Conservation (phyloP, 2,113 vertebrate species). For the Oncorhynchus clarkii region DNA sequence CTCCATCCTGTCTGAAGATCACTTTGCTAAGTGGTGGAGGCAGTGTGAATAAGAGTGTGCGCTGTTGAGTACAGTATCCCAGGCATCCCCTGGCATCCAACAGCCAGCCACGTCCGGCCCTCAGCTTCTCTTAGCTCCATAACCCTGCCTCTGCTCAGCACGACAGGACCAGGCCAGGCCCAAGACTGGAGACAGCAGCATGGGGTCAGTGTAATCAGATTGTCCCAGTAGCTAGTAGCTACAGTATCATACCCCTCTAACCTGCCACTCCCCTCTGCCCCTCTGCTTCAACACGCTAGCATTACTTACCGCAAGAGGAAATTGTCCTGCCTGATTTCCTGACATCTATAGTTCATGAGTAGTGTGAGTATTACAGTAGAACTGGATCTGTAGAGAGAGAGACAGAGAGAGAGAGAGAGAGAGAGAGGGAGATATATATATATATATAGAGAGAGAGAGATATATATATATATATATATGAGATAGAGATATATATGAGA, state of each 20-base stretch:
- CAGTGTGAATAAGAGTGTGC: neutral
- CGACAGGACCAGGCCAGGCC: neutral
- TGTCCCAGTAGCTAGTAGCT: neutral
- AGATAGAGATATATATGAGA: neutral
- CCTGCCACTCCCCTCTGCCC: slow-evolving; percentile 44
- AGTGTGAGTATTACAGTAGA: slow-evolving; percentile 35
- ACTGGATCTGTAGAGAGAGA: neutral
- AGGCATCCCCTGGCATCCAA: neutral
- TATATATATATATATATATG: neutral
- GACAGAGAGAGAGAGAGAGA: neutral
- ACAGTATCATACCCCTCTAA: neutral
- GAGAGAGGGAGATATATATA: neutral
- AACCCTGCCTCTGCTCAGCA: neutral
- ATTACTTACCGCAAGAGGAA: slow-evolving; percentile 82
- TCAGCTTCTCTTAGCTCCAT: neutral
- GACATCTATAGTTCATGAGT: slow-evolving; percentile 64
- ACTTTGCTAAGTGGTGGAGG: neutral
- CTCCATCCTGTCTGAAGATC: neutral
- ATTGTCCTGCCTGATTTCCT: slow-evolving; percentile 81
- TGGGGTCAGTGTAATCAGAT: neutral
- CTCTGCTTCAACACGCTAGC: slow-evolving; percentile 69
- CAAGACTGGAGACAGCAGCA: neutral
- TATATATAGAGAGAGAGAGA: neutral
- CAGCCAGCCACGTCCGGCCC: neutral
- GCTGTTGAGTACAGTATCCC: neutral